Conservation (phyloP, 2,888 invertebrate species). For the Epinotia brunnichana region DNA sequence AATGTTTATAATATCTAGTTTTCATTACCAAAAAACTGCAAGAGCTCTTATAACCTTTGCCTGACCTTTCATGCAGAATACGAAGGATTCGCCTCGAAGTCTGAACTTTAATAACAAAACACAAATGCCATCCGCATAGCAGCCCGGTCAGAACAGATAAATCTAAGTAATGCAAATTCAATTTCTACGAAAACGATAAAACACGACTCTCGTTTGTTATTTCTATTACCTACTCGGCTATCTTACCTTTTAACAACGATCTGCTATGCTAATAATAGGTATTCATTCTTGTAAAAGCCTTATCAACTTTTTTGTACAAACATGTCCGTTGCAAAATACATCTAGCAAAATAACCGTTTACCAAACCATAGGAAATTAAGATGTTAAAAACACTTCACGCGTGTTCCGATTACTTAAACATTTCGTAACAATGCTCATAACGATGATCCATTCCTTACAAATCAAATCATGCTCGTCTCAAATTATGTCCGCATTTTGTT, state of each 20-base stretch:
- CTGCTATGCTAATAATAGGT: not conserved
- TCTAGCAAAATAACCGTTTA: conserved; percentile 16
- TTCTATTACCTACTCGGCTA: not conserved
- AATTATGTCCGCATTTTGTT: conserved; percentile 15
- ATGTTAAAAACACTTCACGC: conserved; percentile 29
- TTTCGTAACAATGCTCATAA: conserved; percentile 39
- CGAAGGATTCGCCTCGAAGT: conserved; percentile 67
- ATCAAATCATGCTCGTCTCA: conserved; percentile 40
- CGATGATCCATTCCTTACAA: conserved; percentile 13
- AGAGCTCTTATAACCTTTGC: conserved; percentile 67
- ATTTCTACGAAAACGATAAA: conserved; percentile 24
- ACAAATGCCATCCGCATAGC: conserved; percentile 67
- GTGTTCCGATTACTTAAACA: conserved; percentile 19
- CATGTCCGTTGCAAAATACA: not conserved
- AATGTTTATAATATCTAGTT: conserved; percentile 42
- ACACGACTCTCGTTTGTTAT: not conserved
- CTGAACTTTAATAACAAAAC: conserved; percentile 66
- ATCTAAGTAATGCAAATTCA: conserved; percentile 43
- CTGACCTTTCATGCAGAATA: conserved; percentile 70
- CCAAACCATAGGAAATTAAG: conserved; percentile 20
- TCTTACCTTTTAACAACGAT: not conserved
- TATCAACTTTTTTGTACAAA: conserved; percentile 1
- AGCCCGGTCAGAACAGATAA: conserved; percentile 56
- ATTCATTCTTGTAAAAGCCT: not conserved
- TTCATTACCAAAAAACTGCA: conserved; percentile 41